Base-by-base conservation (phyloP, 2,113 vertebrate species). In the Cranoglanis bouderius region DNA sequence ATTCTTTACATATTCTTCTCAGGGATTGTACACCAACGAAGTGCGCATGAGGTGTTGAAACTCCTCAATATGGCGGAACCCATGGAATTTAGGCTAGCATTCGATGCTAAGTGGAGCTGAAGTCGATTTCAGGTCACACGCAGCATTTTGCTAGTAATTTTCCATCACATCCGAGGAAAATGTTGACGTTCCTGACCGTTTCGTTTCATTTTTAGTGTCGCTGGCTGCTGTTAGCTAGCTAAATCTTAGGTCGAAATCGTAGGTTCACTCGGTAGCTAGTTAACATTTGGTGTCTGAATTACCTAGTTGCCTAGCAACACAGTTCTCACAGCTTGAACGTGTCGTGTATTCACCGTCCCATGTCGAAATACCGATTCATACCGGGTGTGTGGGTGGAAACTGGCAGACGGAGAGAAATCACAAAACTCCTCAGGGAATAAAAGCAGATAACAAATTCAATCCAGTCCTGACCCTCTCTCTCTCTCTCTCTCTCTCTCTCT, bases 401-500 rank as follows among this genome's bases (percentile, higher is more conserved):
- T 82, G 80, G 51, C 80, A 82, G 53, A 51, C n/a, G 16, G 19
- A 57, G 21, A 59, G 32, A 59, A 18, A 55, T 81, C 78, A 18
- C 29, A 81, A 82, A 59, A 82, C 24, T 26, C 78, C 40, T 55
- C 32, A 3, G 63, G 38, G n/a, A 85, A 53, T 72, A 46, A 83
- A 51, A 55, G 77, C 49, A 87, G 82, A 82, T n/a, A n/a, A n/a
- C n/a, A n/a, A n/a, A n/a, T n/a, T n/a, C n/a, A 61, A 35, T 87
- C 74, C 13, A 2, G n/a, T 57, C 46, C 63, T 81, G 59, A 67
- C 43, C 63, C 40, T 26, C 35, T 40, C 74, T 65, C 49, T 61
- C 40, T 75, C 82, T 80, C 29, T 77, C 21, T 53, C 40, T 74
- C 86, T 89, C 38, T 77, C 70, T 75, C 65, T 85, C 19, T 72